A percentile compares a stretch with the other conserved stretches of the same genome.
Conservation (phyloP, 2,888 invertebrate genomes). For the Zaprionus bogoriensis region DNA sequence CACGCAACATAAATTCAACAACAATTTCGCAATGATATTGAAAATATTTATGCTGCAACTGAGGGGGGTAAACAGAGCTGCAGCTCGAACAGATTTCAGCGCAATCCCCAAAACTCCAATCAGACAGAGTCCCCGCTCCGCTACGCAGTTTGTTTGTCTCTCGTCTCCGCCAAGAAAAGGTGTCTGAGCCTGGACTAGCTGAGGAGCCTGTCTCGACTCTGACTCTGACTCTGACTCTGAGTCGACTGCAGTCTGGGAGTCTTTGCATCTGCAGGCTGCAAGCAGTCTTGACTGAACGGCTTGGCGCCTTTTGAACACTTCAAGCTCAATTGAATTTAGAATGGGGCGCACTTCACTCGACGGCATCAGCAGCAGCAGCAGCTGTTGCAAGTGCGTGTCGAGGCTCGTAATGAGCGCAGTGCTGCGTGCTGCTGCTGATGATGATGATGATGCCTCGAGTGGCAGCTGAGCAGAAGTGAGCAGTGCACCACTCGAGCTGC, state of each 20-base stretch:
- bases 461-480: constrained; percentile 31
- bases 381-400: constrained; percentile 49
- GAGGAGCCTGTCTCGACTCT: constrained; percentile 4
- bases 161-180: background rate
- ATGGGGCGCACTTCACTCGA: constrained; percentile 55
- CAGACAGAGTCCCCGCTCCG: too few species aligned
- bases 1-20: constrained; percentile 37
- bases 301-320: constrained; percentile 65
- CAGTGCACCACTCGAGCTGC: constrained; percentile 28
- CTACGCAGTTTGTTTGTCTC: too few species aligned
- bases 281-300: too few species aligned
- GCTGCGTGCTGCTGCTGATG: constrained; percentile 3
- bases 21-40: constrained; percentile 29
- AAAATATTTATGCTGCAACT: constrained; percentile 45
- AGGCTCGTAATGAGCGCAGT: constrained; percentile 52
- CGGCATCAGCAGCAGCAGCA: constrained; percentile 17
- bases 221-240: background rate
- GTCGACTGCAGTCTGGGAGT: background rate
- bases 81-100: constrained; percentile 30
- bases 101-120: constrained; percentile 35
- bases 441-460: constrained; percentile 19
- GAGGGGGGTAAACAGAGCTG: constrained; percentile 16
- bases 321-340: constrained; percentile 72
- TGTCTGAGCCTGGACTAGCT: background rate
- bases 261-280: constrained; percentile 34